Evolutionary conservation across 2,113 vertebrate species (phyloP), one percentile per base, ranked within the genome.

Genomic region (Astatoreochromis straeleni): DNA sequence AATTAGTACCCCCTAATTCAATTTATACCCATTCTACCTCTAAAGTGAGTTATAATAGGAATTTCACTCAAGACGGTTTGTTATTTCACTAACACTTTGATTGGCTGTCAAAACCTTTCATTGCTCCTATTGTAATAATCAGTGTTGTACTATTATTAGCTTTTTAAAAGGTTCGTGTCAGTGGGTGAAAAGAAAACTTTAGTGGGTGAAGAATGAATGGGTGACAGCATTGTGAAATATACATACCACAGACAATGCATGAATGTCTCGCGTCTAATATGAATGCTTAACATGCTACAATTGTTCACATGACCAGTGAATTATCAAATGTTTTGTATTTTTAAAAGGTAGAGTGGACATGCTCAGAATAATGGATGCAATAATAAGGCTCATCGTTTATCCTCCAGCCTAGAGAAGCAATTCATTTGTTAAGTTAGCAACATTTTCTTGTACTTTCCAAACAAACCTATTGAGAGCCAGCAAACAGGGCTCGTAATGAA

Each of bases 1-100:
- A 93, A 92, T 94, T 92, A 90, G 58, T 58, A 45, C 21, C 21
- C 14, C 87, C 82, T 86, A 84, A 92, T 95, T 91, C 53, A 93
- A 90, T 92, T 87, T 92, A 73, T 40, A 63, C 29, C 40, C 65
- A 80, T 85, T 90, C 42, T 81, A 42, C 42, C 29, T 60, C 79
- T 8, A 42, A 81, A 92, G 68, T 81, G 80, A 89, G 63, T 42
- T 31, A 19, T 35, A 84, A 45, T 26, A 53, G 35, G 55, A 85
- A 33, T 87, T 85, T 65, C 55, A 73, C 79, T 90, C 65, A 60
- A 47, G 21, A 10, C 21, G 21, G 31, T 84, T 92, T 68, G 82
- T 85, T 82, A 78, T 88, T 81, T 26, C 9, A 42, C 29, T 83
- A 49, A 86, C 49, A 29, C 26, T 91, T 85, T 88, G 47, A 91